phyloP scores from a whole-genome alignment of 2,113 vertebrate genomes.

The Castor canadensis region DNA sequence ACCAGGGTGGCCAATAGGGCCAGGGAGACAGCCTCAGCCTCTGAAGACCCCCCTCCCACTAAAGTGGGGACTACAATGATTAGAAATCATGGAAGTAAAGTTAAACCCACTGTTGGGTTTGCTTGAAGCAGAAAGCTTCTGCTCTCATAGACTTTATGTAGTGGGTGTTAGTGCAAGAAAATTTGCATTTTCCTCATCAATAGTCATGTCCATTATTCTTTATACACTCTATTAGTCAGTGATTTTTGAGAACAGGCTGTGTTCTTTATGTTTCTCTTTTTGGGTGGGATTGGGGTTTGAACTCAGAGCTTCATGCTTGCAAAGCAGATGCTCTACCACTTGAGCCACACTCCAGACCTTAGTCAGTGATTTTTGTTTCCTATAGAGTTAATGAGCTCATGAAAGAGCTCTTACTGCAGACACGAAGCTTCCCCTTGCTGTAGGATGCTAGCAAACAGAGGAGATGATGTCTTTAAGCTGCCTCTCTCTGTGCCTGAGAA shows the following conservation, averaged over 20 bases:
- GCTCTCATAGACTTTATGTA: conserved; percentile 50
- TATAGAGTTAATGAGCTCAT: conserved; percentile 63
- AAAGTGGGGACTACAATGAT: too few relatives aligned
- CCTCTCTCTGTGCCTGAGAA: not conserved
- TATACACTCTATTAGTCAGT: not conserved
- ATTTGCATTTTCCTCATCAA: conserved; percentile 47
- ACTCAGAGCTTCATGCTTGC: too few relatives aligned
- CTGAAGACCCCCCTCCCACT: too few relatives aligned
- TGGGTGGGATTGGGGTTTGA: too few relatives aligned
- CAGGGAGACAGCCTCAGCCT: too few relatives aligned
- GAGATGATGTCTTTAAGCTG: not conserved
- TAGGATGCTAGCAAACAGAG: not conserved
- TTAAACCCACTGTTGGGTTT: not conserved
- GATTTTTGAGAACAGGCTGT: too few relatives aligned
- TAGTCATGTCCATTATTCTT: conserved; percentile 42
- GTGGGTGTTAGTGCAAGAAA: conserved; percentile 47
- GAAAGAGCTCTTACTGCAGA: conserved; percentile 12
- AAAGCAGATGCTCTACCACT: too few relatives aligned
- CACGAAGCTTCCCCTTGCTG: not conserved
- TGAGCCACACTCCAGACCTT: too few relatives aligned
- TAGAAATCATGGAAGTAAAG: not conserved
- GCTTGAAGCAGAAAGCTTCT: not conserved
- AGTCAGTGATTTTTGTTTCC: not conserved
- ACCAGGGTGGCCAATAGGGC: too few relatives aligned
- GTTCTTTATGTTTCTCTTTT: too few relatives aligned